Conservation (phyloP, 2,797 vertebrate species). For the Melanotaenia maccullochi region DNA sequence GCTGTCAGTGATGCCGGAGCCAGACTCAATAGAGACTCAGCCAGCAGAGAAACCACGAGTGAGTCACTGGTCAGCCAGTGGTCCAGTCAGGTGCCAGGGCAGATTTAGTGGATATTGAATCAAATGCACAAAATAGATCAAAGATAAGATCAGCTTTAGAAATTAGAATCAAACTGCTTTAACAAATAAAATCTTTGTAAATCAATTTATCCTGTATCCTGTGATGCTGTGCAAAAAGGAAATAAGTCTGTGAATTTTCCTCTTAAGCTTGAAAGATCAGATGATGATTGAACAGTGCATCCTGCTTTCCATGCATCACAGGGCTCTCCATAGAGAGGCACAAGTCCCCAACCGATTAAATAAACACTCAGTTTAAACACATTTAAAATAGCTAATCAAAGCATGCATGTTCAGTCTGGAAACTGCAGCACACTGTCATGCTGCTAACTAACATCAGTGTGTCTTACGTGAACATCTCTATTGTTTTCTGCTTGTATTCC, state of each 20-base stretch:
- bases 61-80: background rate
- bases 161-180: background rate
- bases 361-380: background rate
- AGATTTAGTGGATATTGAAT: constrained; percentile 29
- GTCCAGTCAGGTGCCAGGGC: constrained; percentile 11
- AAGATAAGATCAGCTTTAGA: background rate
- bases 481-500: background rate
- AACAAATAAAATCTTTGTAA: constrained; percentile 6
- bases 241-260: background rate
- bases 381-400: too few species aligned
- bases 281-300: background rate
- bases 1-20: constrained; percentile 11
- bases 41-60: background rate
- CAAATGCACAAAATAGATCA: constrained; percentile 22
- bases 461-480: background rate
- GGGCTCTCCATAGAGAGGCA: too few species aligned
- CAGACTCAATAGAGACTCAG: constrained; percentile 1
- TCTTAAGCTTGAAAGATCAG: background rate
- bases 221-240: background rate
- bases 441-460: background rate
- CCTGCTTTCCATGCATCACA: too few species aligned
- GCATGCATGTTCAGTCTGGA: background rate
- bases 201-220: constrained; percentile 9
- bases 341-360: background rate
- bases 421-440: background rate